phyloP scores from a whole-genome alignment of 2,113 vertebrate species.

The Eulemur macaco region DNA sequence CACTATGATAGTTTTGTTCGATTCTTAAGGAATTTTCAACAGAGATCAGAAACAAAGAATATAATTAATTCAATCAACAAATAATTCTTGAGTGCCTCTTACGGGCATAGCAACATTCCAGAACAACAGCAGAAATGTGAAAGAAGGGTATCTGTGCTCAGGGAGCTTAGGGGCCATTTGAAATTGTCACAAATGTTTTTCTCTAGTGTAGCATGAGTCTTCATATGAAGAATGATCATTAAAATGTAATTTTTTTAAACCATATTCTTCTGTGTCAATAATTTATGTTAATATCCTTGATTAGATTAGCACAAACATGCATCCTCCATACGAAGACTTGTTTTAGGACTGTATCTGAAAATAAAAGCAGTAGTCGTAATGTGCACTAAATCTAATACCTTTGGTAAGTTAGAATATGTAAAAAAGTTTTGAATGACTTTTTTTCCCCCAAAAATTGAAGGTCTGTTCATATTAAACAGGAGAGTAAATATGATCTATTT shows the following conservation, averaged over 20 bases:
- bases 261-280: background rate
- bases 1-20: background rate
- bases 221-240: background rate
- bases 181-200: background rate
- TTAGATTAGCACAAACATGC: background rate
- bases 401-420: background rate
- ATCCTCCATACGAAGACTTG: background rate
- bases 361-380: background rate
- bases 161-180: background rate
- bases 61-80: background rate
- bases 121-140: background rate
- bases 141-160: background rate
- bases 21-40: conserved; percentile 16
- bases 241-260: background rate
- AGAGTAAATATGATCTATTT: background rate
- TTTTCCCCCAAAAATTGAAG: conserved; percentile 19
- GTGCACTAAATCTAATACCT: background rate
- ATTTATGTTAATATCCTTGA: conserved; percentile 3
- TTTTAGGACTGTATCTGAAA: background rate
- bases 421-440: background rate
- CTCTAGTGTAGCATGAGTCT: background rate
- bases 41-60: background rate
- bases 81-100: background rate
- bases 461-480: background rate
- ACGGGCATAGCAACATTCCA: background rate